phyloP scores from a whole-genome alignment of 2,113 vertebrate species.

The Mormoops blainvillei region DNA sequence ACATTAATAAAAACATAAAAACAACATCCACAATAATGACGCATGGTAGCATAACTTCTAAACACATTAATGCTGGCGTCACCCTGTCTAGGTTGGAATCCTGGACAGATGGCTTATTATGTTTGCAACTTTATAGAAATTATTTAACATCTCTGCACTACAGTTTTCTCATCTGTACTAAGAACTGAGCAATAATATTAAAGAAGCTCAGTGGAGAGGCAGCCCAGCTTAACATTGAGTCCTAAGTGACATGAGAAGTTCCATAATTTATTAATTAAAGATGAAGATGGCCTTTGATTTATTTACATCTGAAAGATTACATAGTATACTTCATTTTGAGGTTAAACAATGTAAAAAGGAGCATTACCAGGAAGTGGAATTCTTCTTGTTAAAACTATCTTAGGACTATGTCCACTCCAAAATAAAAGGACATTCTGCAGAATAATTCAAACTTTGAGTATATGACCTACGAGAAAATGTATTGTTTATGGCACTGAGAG shows the following conservation, averaged over 20 bases:
- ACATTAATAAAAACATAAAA: background rate
- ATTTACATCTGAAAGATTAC: background rate
- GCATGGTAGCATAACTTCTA: background rate
- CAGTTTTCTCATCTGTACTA: background rate
- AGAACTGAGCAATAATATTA: background rate
- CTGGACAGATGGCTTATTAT: background rate
- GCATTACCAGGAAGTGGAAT: background rate
- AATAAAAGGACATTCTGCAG: background rate
- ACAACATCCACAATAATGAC: background rate
- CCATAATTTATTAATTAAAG: background rate
- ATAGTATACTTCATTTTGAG: background rate
- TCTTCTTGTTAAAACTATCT: background rate
- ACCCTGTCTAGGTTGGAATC: background rate
- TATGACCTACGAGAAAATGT: conserved; percentile 3
- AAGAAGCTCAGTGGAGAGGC: background rate
- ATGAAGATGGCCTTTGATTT: background rate
- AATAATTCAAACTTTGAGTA: background rate
- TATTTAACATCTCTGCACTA: background rate
- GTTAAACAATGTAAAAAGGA: background rate
- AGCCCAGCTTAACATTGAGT: background rate
- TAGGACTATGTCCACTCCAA: background rate
- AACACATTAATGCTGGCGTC: background rate
- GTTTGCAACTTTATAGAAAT: background rate
- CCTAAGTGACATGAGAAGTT: background rate
- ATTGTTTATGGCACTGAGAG: background rate